phyloP scores from a whole-genome alignment of 2,888 invertebrate species.

The Palloptera scutellata region DNA sequence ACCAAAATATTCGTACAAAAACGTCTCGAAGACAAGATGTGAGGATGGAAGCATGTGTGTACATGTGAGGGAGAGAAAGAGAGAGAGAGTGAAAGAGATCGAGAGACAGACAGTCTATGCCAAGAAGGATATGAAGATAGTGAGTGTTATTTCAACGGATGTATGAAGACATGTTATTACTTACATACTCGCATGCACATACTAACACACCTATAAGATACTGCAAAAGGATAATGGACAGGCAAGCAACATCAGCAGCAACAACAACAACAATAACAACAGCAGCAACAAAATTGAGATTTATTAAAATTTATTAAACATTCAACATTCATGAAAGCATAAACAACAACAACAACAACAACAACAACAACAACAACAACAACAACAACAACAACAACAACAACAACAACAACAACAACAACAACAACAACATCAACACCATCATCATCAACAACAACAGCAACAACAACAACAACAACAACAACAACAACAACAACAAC shows the following conservation, averaged over 20 bases:
- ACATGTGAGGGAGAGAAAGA: background rate
- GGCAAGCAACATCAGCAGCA: constrained; percentile 1
- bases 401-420: constrained; percentile 7
- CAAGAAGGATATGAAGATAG: background rate
- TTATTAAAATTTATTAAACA: constrained; percentile 3
- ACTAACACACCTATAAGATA: background rate
- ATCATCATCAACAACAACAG: constrained; percentile 10
- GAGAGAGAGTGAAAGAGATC: no score
- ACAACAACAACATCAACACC: background rate
- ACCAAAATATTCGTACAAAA: no score
- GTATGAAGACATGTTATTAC: background rate
- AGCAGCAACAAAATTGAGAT: background rate
- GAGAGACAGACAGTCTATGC: no score
- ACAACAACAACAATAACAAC: constrained; percentile 7
- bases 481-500: constrained; percentile 3
- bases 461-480: constrained; percentile 9
- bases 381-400: constrained; percentile 10
- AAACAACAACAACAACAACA: background rate
- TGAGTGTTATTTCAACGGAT: background rate
- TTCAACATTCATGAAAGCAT: background rate
- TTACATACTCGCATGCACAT: background rate
- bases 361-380: constrained; percentile 1
- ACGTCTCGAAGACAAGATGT: no score
- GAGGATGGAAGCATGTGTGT: background rate
- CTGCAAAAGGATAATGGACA: background rate